Evolutionary conservation across 2,797 vertebrate species (phyloP), one percentile per base, ranked within the genome.

Genomic region (Champsocephalus esox): DNA sequence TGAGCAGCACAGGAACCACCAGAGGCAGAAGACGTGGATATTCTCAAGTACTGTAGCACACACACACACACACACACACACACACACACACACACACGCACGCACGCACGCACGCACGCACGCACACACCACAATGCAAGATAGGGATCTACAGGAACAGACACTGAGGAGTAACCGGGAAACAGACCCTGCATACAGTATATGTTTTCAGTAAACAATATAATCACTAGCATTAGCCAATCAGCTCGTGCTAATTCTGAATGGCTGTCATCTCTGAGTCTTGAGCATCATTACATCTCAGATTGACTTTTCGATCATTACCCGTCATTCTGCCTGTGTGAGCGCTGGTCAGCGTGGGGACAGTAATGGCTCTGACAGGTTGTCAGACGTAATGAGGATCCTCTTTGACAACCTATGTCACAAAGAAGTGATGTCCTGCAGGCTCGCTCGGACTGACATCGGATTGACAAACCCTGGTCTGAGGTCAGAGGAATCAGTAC

Each of bases 381-480:
- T 77, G 87, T 89, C 92, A 92, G 62, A 75, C 78, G 54, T 76
- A 63, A 88, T 88, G 75, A 83, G 44, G 73, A 78, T 93, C 82
- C 88, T 81, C 57, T 60, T 44, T 82, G 90, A 89, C 84, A 87
- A 79, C 43, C 59, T 69, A 57, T 83, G 83, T 89, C 88, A 89
- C 72, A 86, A 79, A 83, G 61, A 74, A 87, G 70, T 69, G 61
- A 21, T 77, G 76, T 83, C 82, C 74, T 66, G 67, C 64, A 43
- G 79, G 54, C 66, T 76, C 55, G 48, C 60, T 82, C 70, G 87
- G 67, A 84, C 72, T 82, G 83, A 84, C 84, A 68, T 45, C 45
- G 80, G 57, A 68, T 19, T 46, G 50, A 71, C 28, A 71, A 70
- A 64, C 50, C 58, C 32, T 10, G 24, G 34, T 44, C 62, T 56